These are phyloP conservation scores for Steinernema hermaphroditum DNA, from an alignment of 2,888 invertebrate genomes.

Conservation along the genomic window DNA sequence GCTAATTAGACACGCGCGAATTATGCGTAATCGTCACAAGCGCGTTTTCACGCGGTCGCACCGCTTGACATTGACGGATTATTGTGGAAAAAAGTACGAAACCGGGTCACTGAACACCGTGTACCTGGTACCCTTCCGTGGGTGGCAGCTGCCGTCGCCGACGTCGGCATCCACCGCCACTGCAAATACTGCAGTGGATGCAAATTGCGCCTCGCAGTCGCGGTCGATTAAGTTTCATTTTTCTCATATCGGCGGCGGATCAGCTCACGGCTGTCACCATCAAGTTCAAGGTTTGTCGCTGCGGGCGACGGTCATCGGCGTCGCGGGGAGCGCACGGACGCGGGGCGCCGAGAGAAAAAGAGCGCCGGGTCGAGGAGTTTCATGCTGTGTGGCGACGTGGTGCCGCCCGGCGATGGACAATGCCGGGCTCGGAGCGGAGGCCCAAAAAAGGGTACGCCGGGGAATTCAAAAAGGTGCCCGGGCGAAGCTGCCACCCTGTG, in stretches of 20 bases:
- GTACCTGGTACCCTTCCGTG: slow-evolving; percentile 13
- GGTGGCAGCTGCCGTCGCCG: neutral
- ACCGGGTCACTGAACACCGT: slow-evolving; percentile 2
- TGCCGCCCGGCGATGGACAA: slow-evolving; percentile 4
- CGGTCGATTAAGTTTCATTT: slow-evolving; percentile 31
- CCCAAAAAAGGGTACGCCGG: slow-evolving; percentile 13
- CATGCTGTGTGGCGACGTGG: slow-evolving; percentile 21
- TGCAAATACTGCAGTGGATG: neutral
- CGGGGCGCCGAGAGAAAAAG: slow-evolving; percentile 14
- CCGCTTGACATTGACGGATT: slow-evolving; percentile 15
- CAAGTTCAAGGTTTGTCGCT: slow-evolving; percentile 31
- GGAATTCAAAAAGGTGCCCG: slow-evolving; percentile 23
- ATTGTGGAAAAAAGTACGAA: slow-evolving; percentile 9
- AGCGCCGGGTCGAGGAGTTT: slow-evolving; percentile 23
- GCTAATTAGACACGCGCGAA: neutral
- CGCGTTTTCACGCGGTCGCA: slow-evolving; percentile 1
- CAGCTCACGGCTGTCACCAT: slow-evolving; percentile 27
- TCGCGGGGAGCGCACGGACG: neutral
- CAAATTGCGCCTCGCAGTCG: slow-evolving; percentile 20
- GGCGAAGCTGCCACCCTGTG: slow-evolving; percentile 2
- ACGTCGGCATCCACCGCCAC: neutral
- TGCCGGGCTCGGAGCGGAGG: neutral
- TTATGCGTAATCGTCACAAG: slow-evolving; percentile 2
- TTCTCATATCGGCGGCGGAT: slow-evolving; percentile 7
- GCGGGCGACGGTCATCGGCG: slow-evolving; percentile 31